A percentile compares a stretch with the other conserved stretches of the same genome.
Conservation (phyloP, 1,140 invertebrate genomes). For the Dreissena polymorpha region DNA sequence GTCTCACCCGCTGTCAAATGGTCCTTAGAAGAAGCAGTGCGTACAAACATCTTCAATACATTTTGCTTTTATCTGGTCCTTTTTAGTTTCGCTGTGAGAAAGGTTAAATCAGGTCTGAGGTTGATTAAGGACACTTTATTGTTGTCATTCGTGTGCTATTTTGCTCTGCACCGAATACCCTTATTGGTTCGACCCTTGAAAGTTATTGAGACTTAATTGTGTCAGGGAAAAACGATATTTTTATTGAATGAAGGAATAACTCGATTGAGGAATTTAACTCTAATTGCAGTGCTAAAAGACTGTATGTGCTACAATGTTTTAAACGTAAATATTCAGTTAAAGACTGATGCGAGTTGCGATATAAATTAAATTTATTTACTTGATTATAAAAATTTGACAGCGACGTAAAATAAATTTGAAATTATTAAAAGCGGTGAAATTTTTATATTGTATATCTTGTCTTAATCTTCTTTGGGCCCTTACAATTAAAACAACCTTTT, state of each 20-base stretch:
- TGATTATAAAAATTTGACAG: slow-evolving; percentile 46
- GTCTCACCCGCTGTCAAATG: too few relatives aligned
- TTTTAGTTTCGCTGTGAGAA: slow-evolving; percentile 3
- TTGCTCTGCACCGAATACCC: slow-evolving; percentile 42
- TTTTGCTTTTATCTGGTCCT: slow-evolving; percentile 46
- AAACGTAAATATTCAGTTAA: background rate
- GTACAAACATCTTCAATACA: slow-evolving; percentile 3
- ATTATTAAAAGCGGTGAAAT: slow-evolving; percentile 52
- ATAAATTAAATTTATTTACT: background rate
- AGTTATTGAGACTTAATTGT: slow-evolving; percentile 55
- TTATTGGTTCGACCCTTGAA: slow-evolving; percentile 44
- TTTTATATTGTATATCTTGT: slow-evolving; percentile 47
- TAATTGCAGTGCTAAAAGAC: slow-evolving; percentile 11
- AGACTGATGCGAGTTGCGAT: background rate
- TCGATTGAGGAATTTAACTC: slow-evolving; percentile 10
- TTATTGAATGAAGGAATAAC: slow-evolving; percentile 43
- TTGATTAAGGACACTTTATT: slow-evolving; percentile 48
- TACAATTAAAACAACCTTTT: slow-evolving; percentile 53
- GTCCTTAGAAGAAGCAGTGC: background rate
- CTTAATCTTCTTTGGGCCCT: slow-evolving; percentile 20
- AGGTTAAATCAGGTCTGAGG: slow-evolving; percentile 44
- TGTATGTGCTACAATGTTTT: slow-evolving; percentile 1
- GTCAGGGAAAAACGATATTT: slow-evolving; percentile 47
- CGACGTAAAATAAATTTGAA: slow-evolving; percentile 39
- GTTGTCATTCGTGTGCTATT: slow-evolving; percentile 27